phyloP scores from a whole-genome alignment of 2,113 vertebrate species.

The Calonectris borealis region DNA sequence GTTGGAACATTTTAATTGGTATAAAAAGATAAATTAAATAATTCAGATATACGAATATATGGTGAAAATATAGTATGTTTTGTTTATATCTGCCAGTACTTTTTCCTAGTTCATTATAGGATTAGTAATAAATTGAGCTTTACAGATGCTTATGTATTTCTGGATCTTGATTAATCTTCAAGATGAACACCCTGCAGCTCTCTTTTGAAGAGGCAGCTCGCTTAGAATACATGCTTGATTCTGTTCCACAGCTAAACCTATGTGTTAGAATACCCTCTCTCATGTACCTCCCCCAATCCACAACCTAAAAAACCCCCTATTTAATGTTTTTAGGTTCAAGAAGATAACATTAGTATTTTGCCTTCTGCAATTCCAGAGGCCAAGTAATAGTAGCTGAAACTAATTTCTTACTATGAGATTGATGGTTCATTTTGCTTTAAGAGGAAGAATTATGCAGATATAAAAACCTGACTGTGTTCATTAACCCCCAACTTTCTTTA shows the following conservation, averaged over 20 bases:
- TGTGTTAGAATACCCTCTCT: not conserved
- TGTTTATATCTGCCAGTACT: not conserved
- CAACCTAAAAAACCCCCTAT: not conserved
- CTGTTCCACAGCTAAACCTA: slow-evolving; percentile 24
- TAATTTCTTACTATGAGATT: not conserved
- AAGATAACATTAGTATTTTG: not conserved
- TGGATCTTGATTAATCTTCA: slow-evolving; percentile 61
- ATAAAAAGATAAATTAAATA: not conserved
- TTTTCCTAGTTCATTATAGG: slow-evolving; percentile 4
- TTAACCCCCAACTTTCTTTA: not conserved
- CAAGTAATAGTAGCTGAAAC: slow-evolving; percentile 16
- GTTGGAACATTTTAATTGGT: not conserved
- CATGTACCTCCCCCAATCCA: not conserved
- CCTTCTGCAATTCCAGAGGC: not conserved
- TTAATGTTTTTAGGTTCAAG: slow-evolving; percentile 3
- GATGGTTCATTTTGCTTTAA: not conserved
- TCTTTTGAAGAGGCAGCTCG: slow-evolving; percentile 35
- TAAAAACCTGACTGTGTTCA: not conserved
- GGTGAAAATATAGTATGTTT: not conserved
- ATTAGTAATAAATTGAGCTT: slow-evolving; percentile 57
- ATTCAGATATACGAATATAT: not conserved
- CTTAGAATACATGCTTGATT: slow-evolving; percentile 19
- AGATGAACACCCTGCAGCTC: slow-evolving; percentile 63
- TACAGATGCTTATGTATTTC: slow-evolving; percentile 46
- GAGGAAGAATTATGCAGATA: not conserved